A percentile compares a stretch with the other conserved stretches of the same genome.
Evolutionary conservation across 2,888 invertebrate genomes (phyloP).

Genomic region (Eilema griseolum): DNA sequence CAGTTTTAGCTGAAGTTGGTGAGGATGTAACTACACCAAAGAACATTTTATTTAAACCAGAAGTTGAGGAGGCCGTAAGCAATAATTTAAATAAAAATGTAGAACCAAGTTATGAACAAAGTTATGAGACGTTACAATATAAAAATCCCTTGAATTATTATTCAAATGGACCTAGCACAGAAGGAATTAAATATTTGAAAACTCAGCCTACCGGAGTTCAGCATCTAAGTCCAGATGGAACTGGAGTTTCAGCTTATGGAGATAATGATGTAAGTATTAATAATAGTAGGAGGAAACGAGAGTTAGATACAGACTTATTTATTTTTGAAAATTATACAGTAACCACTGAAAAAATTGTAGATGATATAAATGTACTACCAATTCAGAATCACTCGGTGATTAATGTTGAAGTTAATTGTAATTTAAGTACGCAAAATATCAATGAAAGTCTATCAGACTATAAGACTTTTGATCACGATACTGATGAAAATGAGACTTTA

Average conservation of each 20-base stretch:
- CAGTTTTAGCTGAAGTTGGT: slow-evolving; percentile 9
- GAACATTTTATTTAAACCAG: slow-evolving; percentile 40
- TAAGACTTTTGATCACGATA: slow-evolving; percentile 11
- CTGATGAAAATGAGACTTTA: slow-evolving; percentile 51
- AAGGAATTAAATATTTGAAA: slow-evolving; percentile 69
- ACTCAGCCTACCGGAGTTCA: slow-evolving; percentile 71
- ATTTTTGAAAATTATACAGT: slow-evolving; percentile 53
- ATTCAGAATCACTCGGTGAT: slow-evolving; percentile 18
- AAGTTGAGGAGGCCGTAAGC: slow-evolving; percentile 33
- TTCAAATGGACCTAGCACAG: slow-evolving; percentile 48
- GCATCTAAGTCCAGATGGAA: slow-evolving; percentile 75
- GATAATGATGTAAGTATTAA: slow-evolving; percentile 79
- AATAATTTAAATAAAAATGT: slow-evolving; percentile 27
- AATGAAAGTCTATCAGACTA: slow-evolving; percentile 4
- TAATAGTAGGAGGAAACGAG: slow-evolving; percentile 52
- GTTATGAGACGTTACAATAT: slow-evolving; percentile 61
- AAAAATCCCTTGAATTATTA: slow-evolving; percentile 49
- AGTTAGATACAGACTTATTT: slow-evolving; percentile 68
- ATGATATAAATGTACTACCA: slow-evolving; percentile 8
- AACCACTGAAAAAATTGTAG: slow-evolving; percentile 7
- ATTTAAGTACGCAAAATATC: slow-evolving; percentile 1
- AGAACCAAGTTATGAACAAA: slow-evolving; percentile 48
- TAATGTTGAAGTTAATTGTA: slow-evolving; percentile 22
- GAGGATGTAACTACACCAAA: slow-evolving; percentile 33
- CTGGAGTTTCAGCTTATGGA: slow-evolving; percentile 74